Base-by-base conservation (phyloP, 2,113 vertebrate species). In the Siniperca chuatsi region DNA sequence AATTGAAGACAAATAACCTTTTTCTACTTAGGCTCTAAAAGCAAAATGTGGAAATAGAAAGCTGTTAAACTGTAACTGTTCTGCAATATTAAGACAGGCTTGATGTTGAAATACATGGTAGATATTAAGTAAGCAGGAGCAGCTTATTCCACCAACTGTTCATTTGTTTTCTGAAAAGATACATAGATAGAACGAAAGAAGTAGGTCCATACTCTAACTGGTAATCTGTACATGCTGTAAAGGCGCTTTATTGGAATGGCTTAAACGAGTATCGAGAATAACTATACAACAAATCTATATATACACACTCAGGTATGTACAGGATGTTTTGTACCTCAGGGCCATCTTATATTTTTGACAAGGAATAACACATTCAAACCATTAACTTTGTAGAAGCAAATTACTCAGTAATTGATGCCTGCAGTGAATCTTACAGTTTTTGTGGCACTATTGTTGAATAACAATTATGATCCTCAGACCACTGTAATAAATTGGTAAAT, bases 1-100 rank as follows among this genome's bases (percentile, higher is more conserved):
- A 90, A 90, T 88, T 67, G 82, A 80, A 84, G 54, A 82, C 20
- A 78, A 80, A 84, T 37, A 67, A 79, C 78, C 25, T 23, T 50
- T 55, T 50, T 2, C 5, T 42, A 64, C 20, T 37, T 6, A 25
- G 23, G 16, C 40, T 66, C 20, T 54, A 3, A 52, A 42, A 50
- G 64, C 25, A 37, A 67, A 66, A 64, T 65, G 61, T 23, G 37
- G 52, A 65, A 82, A 85, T 23, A 61, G 23, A 74, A 44, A 42
- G 29, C 57, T 82, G 71, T 55, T 61, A 58, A 50, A 58, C 35
- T 76, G 52, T 46, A 40, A 61, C 8, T 78, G 37, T 69, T 64
- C 25, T 58, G 60, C 75, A 68, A 44, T 54, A 25, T 23, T 42
- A 62, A 20, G 21, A 57, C 25, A 69, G 35, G 3, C 20, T 46